A percentile compares a stretch with the other conserved stretches of the same genome.
These are phyloP conservation scores for Scarus forsteni DNA, from an alignment of 2,797 vertebrate species.

Conservation along the genomic window DNA sequence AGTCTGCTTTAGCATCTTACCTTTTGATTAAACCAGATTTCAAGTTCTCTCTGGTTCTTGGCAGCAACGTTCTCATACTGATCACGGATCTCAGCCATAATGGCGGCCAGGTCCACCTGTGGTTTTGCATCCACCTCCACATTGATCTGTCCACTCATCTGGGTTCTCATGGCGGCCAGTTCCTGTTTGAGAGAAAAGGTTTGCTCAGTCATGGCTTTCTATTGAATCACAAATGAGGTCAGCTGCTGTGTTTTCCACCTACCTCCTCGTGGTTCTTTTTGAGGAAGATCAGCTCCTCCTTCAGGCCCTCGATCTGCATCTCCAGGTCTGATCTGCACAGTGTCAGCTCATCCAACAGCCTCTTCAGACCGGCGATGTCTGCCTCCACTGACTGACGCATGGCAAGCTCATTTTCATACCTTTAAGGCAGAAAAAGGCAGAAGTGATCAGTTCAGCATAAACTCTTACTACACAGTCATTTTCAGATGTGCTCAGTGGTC, in stretches of 20 bases:
- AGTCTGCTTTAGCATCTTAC: slow-evolving; percentile 52
- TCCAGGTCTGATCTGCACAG: slow-evolving; percentile 91
- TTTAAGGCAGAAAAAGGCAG: slow-evolving; percentile 47
- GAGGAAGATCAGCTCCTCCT: slow-evolving; percentile 90
- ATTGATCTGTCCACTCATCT: slow-evolving; percentile 83
- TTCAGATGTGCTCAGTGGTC: neutral
- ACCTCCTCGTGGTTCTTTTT: slow-evolving; percentile 91
- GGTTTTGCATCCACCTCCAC: slow-evolving; percentile 81
- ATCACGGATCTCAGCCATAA: slow-evolving; percentile 80
- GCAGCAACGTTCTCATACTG: slow-evolving; percentile 74
- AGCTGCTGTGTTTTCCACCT: slow-evolving; percentile 5
- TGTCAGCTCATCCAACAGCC: slow-evolving; percentile 91
- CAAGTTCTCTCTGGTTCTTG: slow-evolving; percentile 78
- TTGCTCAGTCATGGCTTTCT: neutral
- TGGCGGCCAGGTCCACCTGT: slow-evolving; percentile 64
- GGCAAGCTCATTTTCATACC: slow-evolving; percentile 91
- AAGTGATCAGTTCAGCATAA: slow-evolving; percentile 12
- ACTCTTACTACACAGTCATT: neutral
- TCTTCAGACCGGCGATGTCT: slow-evolving; percentile 90
- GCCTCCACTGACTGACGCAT: slow-evolving; percentile 91
- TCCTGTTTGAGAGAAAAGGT: slow-evolving; percentile 66
- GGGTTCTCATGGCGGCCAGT: slow-evolving; percentile 70
- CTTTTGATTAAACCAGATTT: slow-evolving; percentile 78
- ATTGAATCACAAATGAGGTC: neutral
- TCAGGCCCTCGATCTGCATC: slow-evolving; percentile 91